Percentiles rank a stretch among this genome's conserved stretches.
Conservation (phyloP, 2,888 invertebrate species). For the Hydrotaea diabolus region DNA sequence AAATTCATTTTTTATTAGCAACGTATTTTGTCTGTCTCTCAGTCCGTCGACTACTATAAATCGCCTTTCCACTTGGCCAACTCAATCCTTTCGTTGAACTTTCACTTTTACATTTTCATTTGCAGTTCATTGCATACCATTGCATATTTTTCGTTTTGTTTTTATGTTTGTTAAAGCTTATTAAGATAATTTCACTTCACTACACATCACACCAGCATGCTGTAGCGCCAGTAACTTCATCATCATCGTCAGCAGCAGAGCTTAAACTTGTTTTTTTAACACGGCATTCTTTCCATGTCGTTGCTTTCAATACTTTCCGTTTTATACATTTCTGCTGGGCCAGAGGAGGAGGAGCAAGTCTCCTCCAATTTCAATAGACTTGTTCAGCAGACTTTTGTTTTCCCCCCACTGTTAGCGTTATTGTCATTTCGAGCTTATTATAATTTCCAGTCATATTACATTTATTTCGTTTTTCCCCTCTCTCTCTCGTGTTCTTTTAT, state of each 20-base stretch:
- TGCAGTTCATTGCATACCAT: not conserved
- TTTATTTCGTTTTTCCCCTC: no score
- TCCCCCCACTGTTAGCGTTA: not conserved
- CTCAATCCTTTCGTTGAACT: constrained; percentile 9
- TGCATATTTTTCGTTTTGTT: not conserved
- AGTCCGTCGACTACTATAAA: not conserved
- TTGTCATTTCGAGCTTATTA: constrained; percentile 23
- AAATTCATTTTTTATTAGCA: constrained; percentile 4
- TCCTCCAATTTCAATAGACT: constrained; percentile 3
- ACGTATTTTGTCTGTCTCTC: no score
- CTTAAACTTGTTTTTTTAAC: constrained; percentile 20
- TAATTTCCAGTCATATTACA: constrained; percentile 2
- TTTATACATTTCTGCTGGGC: no score
- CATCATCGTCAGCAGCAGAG: not conserved
- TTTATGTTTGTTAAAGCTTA: constrained; percentile 24
- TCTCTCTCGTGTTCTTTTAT: no score
- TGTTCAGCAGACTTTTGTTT: not conserved
- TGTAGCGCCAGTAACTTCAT: not conserved
- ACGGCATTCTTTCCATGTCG: constrained; percentile 10
- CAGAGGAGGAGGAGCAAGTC: not conserved
- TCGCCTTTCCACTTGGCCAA: not conserved
- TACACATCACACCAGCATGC: constrained; percentile 26
- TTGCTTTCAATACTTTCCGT: constrained; percentile 19
- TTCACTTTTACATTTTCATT: constrained; percentile 10
- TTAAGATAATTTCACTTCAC: constrained; percentile 48